Evolutionary conservation across 2,888 invertebrate species (phyloP), one percentile per base, ranked within the genome.

Genomic region (Carabus problematicus): DNA sequence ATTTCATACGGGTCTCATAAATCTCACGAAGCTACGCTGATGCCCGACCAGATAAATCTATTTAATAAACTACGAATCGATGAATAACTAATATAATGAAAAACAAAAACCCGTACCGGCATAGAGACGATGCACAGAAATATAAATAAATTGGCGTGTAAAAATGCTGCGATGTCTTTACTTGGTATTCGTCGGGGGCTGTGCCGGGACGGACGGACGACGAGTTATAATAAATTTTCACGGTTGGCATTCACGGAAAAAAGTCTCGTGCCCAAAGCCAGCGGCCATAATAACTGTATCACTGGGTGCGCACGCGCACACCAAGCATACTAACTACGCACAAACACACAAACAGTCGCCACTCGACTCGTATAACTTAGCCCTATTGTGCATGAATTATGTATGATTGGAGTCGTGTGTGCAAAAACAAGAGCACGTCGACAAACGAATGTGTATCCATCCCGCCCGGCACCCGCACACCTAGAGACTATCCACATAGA

Each of bases 251-350:
- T 66, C 58, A 41, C 49, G 59, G 45, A 66, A 66, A 64, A 66
- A 59, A 66, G 58, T 29, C 56, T 55, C 58, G 29, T 39, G 49
- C 55, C 47, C 49, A 14, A 40, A 66, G 59, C 59, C 66, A 58
- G 39, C 47, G 58, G 66, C 66, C 66, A 66, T 66, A 66, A 66
- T 66, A 66, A 66, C 66, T 66, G 66, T 66, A 66, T 66, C 66
- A 66, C 58, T 66, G 59, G 66, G 45, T 40, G 66, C 59, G 49
- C 66, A 47, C 40, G 66, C 66, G 59, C 40, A 19, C 11, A 19
- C 16, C 39, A 19, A 29, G 66, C 66, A 66, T 66, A 66, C 59
- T 66, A 66, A 64, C 52, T 52, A 52, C 12, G 8, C 8, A 52
- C 14, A 49, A 16, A 2, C 3, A 14, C 19, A 14, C 19, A 49